Evolutionary conservation across 2,797 vertebrate species (phyloP).

Genomic region (Ceyx erithaca): DNA sequence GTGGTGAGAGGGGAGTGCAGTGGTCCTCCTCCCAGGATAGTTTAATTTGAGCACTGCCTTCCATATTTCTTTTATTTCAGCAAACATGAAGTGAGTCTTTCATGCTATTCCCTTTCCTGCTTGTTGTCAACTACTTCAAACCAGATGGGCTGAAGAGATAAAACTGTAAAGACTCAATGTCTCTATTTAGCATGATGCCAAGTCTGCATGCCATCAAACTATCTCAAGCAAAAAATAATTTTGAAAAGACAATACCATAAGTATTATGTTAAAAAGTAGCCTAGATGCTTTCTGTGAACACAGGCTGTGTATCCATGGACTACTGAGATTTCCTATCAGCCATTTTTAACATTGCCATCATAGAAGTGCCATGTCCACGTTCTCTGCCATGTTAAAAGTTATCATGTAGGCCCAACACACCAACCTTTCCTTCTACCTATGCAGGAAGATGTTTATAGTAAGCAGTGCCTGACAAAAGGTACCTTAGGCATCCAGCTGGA

Average conservation of each 20-base stretch:
- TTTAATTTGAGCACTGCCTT: conserved; percentile 58
- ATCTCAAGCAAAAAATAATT: background rate
- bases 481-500: background rate
- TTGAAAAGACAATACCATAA: background rate
- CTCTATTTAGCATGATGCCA: conserved; percentile 75
- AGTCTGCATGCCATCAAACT: conserved; percentile 66
- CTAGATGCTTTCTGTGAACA: background rate
- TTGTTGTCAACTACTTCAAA: conserved; percentile 82
- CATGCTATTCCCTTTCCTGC: conserved; percentile 83
- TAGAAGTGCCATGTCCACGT: background rate
- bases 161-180: conserved; percentile 75
- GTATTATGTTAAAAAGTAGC: conserved; percentile 34
- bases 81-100: conserved; percentile 76
- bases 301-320: background rate
- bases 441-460: background rate
- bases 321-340: background rate
- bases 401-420: background rate
- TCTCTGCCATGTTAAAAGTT: conserved; percentile 10
- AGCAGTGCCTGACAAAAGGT: background rate
- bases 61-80: conserved; percentile 77
- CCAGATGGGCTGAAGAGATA: conserved; percentile 82
- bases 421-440: background rate
- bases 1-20: background rate
- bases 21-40: conserved; percentile 2
- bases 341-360: conserved; percentile 20